Evolutionary conservation across 2,888 invertebrate species (phyloP), one percentile per base, ranked within the genome.

Genomic region (Abrostola tripartita): DNA sequence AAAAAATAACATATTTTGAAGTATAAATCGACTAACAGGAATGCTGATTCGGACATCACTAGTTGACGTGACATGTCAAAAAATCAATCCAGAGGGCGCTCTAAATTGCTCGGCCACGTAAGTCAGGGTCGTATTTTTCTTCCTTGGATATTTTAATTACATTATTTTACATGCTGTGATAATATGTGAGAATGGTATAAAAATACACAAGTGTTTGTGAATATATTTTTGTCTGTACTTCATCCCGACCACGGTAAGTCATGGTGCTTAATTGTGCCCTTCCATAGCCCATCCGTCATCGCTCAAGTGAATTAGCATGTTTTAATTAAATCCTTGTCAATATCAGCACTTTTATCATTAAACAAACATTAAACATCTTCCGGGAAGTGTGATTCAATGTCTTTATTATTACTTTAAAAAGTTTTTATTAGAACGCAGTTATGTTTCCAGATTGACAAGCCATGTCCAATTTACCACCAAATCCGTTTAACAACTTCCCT

Each of bases 41-140:
- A n/a, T 0, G 10, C 5, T 2, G 0, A 0, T 41, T 49, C 8
- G 11, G 1, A 1, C 74, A 53, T 62, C 77, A 73, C 76, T 72
- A 75, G 53, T 85, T 90, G 88, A 91, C 90, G 79, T 88, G 77
- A 81, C 67, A 80, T 87, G 90, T 91, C 91, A 91, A 90, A 89
- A 90, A 90, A 90, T 90, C 88, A 88, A 90, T 90, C 86, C 85
- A 94, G 94, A 93, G 92, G 93, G 92, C 94, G 93, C 93, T 92
- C 81, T 82, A 84, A 87, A 89, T 92, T 88, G 90, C 90, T 90
- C 93, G 89, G 94, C 94, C 94, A 94, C 94, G 94, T 94, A 94
- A 93, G 94, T 93, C 92, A 90, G 92, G 93, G 91, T 92, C 89
- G 92, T 92, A 92, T 92, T 93, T 92, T 93, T 88, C 88, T 89